phyloP scores from a whole-genome alignment of 1,140 invertebrate genomes.

The Danaus melanippus region DNA sequence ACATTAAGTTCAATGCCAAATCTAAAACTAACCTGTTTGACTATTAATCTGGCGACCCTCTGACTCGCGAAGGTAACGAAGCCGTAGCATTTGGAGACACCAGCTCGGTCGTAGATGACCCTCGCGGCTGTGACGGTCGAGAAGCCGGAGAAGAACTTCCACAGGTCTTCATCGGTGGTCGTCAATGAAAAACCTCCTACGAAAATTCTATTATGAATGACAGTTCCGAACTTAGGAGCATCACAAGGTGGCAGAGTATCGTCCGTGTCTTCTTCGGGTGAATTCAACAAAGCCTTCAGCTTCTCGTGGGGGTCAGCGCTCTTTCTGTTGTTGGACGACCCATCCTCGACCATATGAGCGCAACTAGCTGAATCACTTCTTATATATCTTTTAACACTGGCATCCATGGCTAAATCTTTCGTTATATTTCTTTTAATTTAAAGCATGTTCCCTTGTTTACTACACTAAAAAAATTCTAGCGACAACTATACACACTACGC shows the following conservation, averaged over 20 bases:
- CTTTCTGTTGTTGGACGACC: conserved; percentile 49
- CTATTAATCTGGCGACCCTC: conserved; percentile 63
- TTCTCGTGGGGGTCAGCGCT: conserved; percentile 57
- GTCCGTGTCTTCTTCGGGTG: conserved; percentile 60
- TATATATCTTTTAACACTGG: conserved; percentile 53
- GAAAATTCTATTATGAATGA: conserved; percentile 95
- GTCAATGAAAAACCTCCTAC: conserved; percentile 92
- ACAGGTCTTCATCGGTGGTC: conserved; percentile 87
- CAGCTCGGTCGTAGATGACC: conserved; percentile 94
- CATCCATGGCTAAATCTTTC: conserved; percentile 40
- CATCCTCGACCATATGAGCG: conserved; percentile 64
- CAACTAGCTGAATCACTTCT: conserved; percentile 62
- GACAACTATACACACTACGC: conserved; percentile 48
- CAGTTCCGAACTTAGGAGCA: conserved; percentile 82
- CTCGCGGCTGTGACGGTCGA: conserved; percentile 94
- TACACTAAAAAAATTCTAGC: conserved; percentile 55
- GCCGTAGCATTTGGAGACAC: conserved; percentile 95
- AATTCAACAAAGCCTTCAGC: conserved; percentile 59
- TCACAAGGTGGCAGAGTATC: conserved; percentile 69
- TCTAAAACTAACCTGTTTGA: conserved; percentile 57
- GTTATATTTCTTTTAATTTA: conserved; percentile 35
- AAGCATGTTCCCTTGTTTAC: conserved; percentile 66
- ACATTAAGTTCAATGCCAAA: conserved; percentile 15
- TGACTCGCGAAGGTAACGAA: conserved; percentile 91
- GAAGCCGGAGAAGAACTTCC: conserved; percentile 87